phyloP scores from a whole-genome alignment of 1,140 invertebrate genomes.

The Himalopsyche phryganea region DNA sequence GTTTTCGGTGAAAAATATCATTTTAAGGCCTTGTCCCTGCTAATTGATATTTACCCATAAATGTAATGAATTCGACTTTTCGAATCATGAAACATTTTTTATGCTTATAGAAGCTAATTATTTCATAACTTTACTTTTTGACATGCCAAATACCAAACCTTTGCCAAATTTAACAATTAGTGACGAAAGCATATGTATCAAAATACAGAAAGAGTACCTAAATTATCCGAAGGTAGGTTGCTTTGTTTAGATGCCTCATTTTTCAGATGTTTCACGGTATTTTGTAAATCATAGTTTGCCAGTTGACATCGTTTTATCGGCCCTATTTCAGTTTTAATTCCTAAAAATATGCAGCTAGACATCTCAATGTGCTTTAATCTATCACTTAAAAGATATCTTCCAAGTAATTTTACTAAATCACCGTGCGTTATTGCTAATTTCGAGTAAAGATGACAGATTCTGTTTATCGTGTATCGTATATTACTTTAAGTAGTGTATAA shows the following conservation, averaged over 20 bases:
- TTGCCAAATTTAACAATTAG: too few relatives aligned
- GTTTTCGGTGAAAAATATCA: too few relatives aligned
- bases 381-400: neutral
- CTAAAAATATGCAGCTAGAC: conserved; percentile 10
- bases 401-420: neutral
- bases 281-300: conserved; percentile 11
- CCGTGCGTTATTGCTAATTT: neutral
- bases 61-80: too few relatives aligned
- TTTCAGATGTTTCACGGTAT: conserved; percentile 18
- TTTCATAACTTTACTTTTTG: too few relatives aligned
- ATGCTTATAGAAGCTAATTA: too few relatives aligned
- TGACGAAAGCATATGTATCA: too few relatives aligned
- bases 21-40: too few relatives aligned
- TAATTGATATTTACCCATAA: neutral
- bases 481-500: neutral
- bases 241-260: conserved; percentile 26
- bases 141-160: too few relatives aligned
- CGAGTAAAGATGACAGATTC: neutral
- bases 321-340: conserved; percentile 11
- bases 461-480: neutral
- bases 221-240: conserved; percentile 12
- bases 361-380: conserved; percentile 1
- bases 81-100: too few relatives aligned
- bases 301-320: conserved; percentile 10
- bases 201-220: too few relatives aligned